phyloP scores from a whole-genome alignment of 2,797 vertebrate species.

The Brachymystax lenok region DNA sequence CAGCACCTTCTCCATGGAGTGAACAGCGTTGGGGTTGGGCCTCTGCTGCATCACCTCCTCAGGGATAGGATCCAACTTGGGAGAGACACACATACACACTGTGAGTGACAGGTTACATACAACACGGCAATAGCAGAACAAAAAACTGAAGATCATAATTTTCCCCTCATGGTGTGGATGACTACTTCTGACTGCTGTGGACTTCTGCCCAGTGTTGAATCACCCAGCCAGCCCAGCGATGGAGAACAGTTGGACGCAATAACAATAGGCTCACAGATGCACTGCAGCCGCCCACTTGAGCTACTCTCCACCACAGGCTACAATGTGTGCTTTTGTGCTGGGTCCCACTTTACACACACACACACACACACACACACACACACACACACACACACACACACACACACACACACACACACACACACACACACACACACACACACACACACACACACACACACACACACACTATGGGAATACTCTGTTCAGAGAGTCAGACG shows the following conservation, averaged over 20 bases:
- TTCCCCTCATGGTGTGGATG: neutral
- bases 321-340: slow-evolving; percentile 64
- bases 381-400: slow-evolving; percentile 20
- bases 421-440: slow-evolving; percentile 11
- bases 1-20: slow-evolving; percentile 93
- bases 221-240: slow-evolving; percentile 38
- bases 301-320: slow-evolving; percentile 62
- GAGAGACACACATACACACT: slow-evolving; percentile 11
- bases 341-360: slow-evolving; percentile 43
- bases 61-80: slow-evolving; percentile 89
- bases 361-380: neutral
- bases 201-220: slow-evolving; percentile 32
- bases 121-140: neutral
- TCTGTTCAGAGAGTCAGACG: slow-evolving; percentile 7
- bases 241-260: slow-evolving; percentile 64
- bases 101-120: neutral
- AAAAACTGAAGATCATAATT: neutral
- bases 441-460: slow-evolving; percentile 25
- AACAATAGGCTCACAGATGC: slow-evolving; percentile 57
- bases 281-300: slow-evolving; percentile 56
- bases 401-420: slow-evolving; percentile 15
- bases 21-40: slow-evolving; percentile 88
- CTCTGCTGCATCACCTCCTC: slow-evolving; percentile 90
- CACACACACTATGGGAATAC: neutral
- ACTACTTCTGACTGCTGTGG: slow-evolving; percentile 23